Evolutionary conservation across 2,113 vertebrate species (phyloP).

Genomic region (Perca schrenkii): DNA sequence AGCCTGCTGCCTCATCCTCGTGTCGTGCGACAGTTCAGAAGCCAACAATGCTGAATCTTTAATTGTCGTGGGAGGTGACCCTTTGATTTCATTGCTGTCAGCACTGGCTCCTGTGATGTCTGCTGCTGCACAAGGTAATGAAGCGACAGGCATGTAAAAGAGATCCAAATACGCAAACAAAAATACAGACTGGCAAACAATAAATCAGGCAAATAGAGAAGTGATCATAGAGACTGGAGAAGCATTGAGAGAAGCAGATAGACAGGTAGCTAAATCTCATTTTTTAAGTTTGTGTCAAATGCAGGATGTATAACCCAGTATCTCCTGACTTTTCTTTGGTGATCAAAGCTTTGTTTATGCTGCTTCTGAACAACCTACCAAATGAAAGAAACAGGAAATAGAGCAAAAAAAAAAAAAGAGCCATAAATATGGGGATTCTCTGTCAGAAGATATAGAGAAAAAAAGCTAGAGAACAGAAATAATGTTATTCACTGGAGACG

Average conservation of each 20-base stretch:
- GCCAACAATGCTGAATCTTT: constrained; percentile 41
- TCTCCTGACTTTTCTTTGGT: constrained; percentile 21
- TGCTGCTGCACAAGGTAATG: constrained; percentile 23
- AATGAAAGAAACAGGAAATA: constrained; percentile 36
- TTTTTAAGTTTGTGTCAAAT: neutral
- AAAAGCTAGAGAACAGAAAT: constrained; percentile 2
- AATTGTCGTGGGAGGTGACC: constrained; percentile 55
- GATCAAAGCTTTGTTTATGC: constrained; percentile 45
- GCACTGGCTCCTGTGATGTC: constrained; percentile 37
- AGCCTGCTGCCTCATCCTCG: constrained; percentile 25
- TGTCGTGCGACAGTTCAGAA: constrained; percentile 45
- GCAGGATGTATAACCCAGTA: neutral
- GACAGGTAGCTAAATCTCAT: constrained; percentile 7
- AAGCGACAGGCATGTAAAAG: constrained; percentile 24
- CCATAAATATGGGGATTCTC: neutral
- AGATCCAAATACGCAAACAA: neutral
- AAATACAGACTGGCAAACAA: constrained; percentile 25
- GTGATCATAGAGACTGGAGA: neutral
- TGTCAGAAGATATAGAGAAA: constrained; percentile 7
- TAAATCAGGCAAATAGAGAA: constrained; percentile 13
- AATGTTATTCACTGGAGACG: constrained; percentile 38
- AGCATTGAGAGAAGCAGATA: neutral
- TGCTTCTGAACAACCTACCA: constrained; percentile 19
- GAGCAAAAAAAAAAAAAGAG: neutral
- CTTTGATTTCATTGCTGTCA: constrained; percentile 49